These are phyloP conservation scores for Irena cyanogastra DNA, from an alignment of 2,113 vertebrate species.

Conservation along the genomic window DNA sequence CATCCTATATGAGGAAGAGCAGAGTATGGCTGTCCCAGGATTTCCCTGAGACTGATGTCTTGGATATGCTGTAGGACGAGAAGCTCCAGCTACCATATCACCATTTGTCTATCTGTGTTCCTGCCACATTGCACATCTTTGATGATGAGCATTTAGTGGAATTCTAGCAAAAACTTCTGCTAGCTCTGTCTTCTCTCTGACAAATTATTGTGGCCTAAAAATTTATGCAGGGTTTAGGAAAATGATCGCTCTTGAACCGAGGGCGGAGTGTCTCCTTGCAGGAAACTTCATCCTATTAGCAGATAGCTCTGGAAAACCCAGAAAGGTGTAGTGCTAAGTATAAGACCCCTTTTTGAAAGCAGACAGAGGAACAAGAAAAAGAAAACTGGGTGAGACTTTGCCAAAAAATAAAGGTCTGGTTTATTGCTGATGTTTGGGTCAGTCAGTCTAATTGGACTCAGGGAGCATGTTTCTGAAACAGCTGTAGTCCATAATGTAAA, in stretches of 20 bases:
- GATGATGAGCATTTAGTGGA: background rate
- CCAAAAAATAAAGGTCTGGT: background rate
- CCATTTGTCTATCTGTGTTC: background rate
- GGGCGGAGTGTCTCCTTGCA: background rate
- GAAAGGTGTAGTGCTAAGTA: background rate
- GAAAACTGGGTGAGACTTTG: background rate
- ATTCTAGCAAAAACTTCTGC: background rate
- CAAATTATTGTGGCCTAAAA: background rate
- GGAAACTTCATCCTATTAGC: background rate
- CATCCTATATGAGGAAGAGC: background rate
- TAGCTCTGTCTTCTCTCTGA: background rate
- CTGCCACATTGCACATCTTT: background rate
- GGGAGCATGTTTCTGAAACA: background rate
- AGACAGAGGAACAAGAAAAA: background rate
- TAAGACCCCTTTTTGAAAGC: background rate
- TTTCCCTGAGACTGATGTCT: rapidly evolving
- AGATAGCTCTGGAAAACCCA: background rate
- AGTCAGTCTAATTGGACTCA: background rate
- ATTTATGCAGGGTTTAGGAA: background rate
- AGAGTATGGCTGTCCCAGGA: background rate
- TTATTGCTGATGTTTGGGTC: background rate
- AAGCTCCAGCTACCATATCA: background rate
- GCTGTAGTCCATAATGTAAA: background rate
- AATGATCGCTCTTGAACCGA: background rate
- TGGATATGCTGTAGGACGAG: background rate